Base-by-base conservation (phyloP, 2,113 vertebrate species). In the Cheilinus undulatus region DNA sequence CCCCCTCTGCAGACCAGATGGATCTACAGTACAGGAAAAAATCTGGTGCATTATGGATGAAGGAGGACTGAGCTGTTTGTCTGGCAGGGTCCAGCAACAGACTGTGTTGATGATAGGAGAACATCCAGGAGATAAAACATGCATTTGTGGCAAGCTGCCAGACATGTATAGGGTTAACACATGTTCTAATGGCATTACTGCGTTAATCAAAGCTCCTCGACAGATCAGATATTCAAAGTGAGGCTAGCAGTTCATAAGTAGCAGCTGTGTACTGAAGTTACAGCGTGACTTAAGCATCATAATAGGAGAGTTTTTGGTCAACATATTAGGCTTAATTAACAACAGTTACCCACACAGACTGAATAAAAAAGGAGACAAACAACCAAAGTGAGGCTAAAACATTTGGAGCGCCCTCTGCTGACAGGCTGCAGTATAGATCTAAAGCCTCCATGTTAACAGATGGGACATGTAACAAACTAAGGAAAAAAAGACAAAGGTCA, bases 11-110 rank as follows among this genome's bases (percentile, higher is more conserved):
- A 76, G 69, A 59, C 69, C 72, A 87, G 79, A 88, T 76, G 76
- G 84, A 84, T 65, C 36, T 75, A 66, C 66, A 67, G 67, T 30
- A 68, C 60, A 62, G 77, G 40, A 66, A 73, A 45, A 72, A 81
- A 86, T 70, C 73, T 70, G 76, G 76, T 77, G 69, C 59, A 77
- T 60, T 76, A 66, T 61, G 67, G 76, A 73, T 82, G 73, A 83
- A 67, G 46, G 60, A 66, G 77, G 82, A 77, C 63, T 76, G 70
- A 85, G 59, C 60, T 59, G 66, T 60, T 66, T 67, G 54, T 54
- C 80, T 84, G 80, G 79, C 83, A 80, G 23, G 17, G 53, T 63
- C 51, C 50, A 48, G 26, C 48, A 45, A 68, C 75, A 85, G 76
- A 76, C 69, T 84, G 68, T 83, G 74, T 34, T 69, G 62, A 86